Evolutionary conservation across 1,140 invertebrate genomes (phyloP).

Genomic region (Hesperophylax magnus): DNA sequence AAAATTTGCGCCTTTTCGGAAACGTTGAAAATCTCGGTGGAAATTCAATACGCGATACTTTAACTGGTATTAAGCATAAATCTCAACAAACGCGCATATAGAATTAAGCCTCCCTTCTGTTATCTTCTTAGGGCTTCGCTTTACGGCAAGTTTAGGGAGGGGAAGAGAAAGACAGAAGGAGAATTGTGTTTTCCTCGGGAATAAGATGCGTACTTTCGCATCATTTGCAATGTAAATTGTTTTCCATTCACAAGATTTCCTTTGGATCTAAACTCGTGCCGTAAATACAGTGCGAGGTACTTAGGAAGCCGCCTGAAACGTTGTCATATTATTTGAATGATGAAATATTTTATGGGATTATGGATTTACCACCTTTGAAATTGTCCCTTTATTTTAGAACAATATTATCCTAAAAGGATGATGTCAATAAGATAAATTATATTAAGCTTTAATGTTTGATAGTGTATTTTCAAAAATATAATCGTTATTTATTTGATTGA

Average conservation of each 20-base stretch:
- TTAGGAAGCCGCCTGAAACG: constrained; percentile 12
- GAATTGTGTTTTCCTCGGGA: constrained; percentile 39
- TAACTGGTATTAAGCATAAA: constrained; percentile 42
- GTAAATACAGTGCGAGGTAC: constrained; percentile 24
- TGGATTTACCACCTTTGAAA: constrained; percentile 8
- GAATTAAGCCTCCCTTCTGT: constrained; percentile 37
- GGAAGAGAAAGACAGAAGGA: constrained; percentile 19
- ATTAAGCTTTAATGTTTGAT: too few relatives aligned
- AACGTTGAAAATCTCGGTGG: constrained; percentile 17
- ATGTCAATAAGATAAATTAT: too few relatives aligned
- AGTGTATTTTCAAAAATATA: too few relatives aligned
- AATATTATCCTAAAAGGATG: too few relatives aligned
- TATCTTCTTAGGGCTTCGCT: constrained; percentile 26
- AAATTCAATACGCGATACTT: constrained; percentile 38
- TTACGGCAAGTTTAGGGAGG: not conserved
- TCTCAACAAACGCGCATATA: constrained; percentile 41
- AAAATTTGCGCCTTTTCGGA: not conserved
- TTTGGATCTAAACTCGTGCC: constrained; percentile 34
- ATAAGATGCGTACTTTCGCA: constrained; percentile 45
- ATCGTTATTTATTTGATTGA: too few relatives aligned
- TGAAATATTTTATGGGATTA: constrained; percentile 22
- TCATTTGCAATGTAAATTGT: constrained; percentile 55
- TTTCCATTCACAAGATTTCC: constrained; percentile 49
- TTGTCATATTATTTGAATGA: constrained; percentile 35
- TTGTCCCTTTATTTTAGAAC: not conserved